Evolutionary conservation across 2,888 invertebrate genomes (phyloP).

Genomic region (Dicyrtoma fusca): DNA sequence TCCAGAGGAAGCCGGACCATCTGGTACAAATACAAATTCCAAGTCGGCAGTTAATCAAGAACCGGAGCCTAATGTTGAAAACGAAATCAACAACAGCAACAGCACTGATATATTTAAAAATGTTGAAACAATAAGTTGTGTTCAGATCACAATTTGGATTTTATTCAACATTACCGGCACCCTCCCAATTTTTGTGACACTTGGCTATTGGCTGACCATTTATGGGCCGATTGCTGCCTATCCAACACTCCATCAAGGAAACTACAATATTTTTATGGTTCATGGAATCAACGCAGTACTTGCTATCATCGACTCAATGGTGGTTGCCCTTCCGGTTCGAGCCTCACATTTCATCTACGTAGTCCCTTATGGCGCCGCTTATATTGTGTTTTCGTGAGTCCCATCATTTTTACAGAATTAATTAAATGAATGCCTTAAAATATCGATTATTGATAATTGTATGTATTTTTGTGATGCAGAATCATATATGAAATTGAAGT

Average conservation of each 20-base stretch:
- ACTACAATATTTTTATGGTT: background rate
- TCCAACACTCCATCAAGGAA: too few relatives aligned
- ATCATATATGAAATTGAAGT: background rate
- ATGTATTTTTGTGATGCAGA: background rate
- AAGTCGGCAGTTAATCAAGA: too few relatives aligned
- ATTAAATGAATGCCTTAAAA: background rate
- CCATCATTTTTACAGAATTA: background rate
- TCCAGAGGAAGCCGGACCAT: too few relatives aligned
- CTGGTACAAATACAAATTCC: too few relatives aligned
- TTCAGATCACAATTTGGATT: conserved; percentile 5
- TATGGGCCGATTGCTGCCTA: background rate
- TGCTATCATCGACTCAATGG: background rate
- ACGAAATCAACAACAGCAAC: too few relatives aligned
- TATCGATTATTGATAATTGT: background rate
- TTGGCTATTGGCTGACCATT: conserved; percentile 16
- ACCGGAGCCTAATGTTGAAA: too few relatives aligned
- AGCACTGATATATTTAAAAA: too few relatives aligned
- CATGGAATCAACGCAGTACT: conserved; percentile 16
- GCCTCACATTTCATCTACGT: conserved; percentile 11
- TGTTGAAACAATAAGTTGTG: background rate
- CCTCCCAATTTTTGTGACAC: conserved; percentile 3
- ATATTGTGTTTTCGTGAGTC: conserved; percentile 13
- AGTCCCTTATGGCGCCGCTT: background rate
- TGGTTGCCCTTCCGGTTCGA: conserved; percentile 16
- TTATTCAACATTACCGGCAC: background rate